Conservation (phyloP, 2,113 vertebrate genomes). For the Hippocampus abdominalis region DNA sequence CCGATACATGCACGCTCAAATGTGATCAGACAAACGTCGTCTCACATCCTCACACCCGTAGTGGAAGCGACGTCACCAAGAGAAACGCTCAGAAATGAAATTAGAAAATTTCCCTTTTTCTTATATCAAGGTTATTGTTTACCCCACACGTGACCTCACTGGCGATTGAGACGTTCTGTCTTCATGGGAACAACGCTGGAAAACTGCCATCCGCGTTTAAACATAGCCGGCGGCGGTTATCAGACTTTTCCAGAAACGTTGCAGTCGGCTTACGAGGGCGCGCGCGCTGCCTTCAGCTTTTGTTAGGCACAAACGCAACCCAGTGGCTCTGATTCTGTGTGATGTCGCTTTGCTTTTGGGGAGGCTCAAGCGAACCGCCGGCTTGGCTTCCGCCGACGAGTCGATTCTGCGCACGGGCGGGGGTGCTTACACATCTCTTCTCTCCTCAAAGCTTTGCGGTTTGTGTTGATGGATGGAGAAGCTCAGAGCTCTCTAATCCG, state of each 20-base stretch:
- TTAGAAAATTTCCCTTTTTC: not conserved
- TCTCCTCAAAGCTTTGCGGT: conserved; percentile 55
- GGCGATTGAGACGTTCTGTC: not conserved
- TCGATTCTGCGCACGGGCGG: conserved; percentile 39
- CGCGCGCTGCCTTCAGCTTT: conserved; percentile 30
- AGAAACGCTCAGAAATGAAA: not conserved
- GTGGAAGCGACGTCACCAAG: not conserved
- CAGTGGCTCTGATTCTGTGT: conserved; percentile 38
- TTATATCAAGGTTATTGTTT: not conserved
- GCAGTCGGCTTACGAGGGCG: conserved; percentile 1
- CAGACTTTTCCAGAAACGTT: conserved; percentile 16
- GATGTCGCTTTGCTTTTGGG: conserved; percentile 30
- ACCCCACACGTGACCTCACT: not conserved
- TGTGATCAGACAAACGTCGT: no score
- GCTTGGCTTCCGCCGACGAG: conserved; percentile 47
- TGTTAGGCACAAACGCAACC: conserved; percentile 34
- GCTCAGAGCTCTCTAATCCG: conserved; percentile 56
- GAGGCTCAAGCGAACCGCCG: conserved; percentile 32
- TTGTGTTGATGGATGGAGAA: conserved; percentile 63
- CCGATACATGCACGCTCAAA: no score
- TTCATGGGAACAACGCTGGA: not conserved
- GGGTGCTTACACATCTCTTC: conserved; percentile 47
- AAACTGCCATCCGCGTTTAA: not conserved
- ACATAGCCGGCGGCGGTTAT: not conserved
- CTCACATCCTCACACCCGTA: no score